Percentiles rank a stretch among this genome's conserved stretches.
Conservation (phyloP, 2,113 vertebrate species). For the Seriola rivoliana region DNA sequence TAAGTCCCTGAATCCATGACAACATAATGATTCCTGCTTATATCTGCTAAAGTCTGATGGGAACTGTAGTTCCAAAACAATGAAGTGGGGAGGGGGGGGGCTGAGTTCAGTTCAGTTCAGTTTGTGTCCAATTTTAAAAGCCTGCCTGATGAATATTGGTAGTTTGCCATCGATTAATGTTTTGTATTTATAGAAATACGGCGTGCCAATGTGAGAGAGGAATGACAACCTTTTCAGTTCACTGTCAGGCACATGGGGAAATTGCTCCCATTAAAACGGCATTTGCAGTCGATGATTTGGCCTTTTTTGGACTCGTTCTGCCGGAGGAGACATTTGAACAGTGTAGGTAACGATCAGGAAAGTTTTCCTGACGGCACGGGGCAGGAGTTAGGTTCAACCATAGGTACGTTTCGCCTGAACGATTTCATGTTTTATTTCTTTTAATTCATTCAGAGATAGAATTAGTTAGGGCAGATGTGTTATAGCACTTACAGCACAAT, state of each 20-base stretch:
- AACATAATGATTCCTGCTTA: too few species aligned
- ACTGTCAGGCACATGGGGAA: not conserved
- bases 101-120: too few species aligned
- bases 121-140: too few species aligned
- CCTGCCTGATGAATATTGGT: not conserved
- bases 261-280: not conserved
- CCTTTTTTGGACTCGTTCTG: slow-evolving; percentile 19
- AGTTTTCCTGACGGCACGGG: not conserved
- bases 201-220: too few species aligned
- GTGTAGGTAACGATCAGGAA: not conserved
- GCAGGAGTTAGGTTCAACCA: not conserved
- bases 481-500: too few species aligned
- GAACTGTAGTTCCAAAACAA: too few species aligned
- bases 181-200: not conserved
- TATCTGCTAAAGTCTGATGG: too few species aligned
- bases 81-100: too few species aligned
- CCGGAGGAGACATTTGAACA: not conserved
- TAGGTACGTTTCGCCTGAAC: not conserved
- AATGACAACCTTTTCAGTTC: not conserved
- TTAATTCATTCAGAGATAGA: not conserved
- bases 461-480: too few species aligned
- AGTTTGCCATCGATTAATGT: not conserved
- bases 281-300: not conserved
- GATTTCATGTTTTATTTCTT: not conserved
- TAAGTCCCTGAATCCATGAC: too few species aligned